Evolutionary conservation across 2,113 vertebrate species (phyloP).

Genomic region (Pseudorectes ferrugineus): DNA sequence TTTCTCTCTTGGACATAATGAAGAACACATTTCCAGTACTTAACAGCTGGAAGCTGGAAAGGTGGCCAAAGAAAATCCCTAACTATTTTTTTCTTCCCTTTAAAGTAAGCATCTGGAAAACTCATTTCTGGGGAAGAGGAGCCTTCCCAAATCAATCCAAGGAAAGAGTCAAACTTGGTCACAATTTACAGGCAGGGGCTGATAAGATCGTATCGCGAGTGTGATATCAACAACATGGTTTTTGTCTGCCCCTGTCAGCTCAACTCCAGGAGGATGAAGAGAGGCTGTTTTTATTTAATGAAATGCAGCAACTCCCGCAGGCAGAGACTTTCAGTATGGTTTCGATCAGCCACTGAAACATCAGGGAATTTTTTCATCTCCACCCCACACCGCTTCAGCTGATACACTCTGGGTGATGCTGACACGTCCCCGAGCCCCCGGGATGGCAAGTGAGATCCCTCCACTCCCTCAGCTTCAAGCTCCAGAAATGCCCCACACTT

Average conservation of each 20-base stretch:
- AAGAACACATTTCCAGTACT: conserved; percentile 47
- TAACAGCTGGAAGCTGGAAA: conserved; percentile 51
- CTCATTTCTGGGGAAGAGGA: not conserved
- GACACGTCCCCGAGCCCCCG: fast-evolving
- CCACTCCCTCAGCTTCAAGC: not conserved
- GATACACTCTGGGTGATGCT: not conserved
- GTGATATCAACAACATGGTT: not conserved
- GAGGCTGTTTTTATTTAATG: not conserved
- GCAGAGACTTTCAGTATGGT: not conserved
- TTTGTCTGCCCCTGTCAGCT: not conserved
- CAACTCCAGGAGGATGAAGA: not conserved
- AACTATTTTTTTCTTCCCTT: not conserved
- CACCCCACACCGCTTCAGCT: not conserved
- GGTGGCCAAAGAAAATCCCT: conserved; percentile 59
- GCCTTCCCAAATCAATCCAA: not conserved
- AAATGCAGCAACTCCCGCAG: not conserved
- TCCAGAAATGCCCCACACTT: not conserved
- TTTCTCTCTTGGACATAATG: conserved; percentile 41
- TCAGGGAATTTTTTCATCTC: not conserved
- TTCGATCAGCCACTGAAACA: not conserved
- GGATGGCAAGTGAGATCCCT: not conserved
- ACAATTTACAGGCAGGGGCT: not conserved
- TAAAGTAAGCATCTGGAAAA: conserved; percentile 46
- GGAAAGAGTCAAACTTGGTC: not conserved
- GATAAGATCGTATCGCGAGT: not conserved